phyloP scores from a whole-genome alignment of 2,888 invertebrate species.

The Euzophera pinguis region DNA sequence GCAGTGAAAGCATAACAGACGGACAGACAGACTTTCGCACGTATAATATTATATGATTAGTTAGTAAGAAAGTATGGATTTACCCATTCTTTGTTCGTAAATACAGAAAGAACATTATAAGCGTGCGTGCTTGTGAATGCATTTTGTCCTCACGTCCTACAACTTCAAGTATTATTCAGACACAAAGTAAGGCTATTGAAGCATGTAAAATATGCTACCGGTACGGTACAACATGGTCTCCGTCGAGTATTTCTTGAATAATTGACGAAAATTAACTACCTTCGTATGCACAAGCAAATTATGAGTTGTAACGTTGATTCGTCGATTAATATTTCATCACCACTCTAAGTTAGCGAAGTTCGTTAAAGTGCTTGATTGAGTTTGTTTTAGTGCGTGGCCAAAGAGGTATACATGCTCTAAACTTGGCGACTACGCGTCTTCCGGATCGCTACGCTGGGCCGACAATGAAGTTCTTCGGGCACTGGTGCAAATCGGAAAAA shows the following conservation, averaged over 20 bases:
- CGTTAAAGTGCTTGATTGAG: constrained; percentile 68
- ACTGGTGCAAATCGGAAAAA: no score
- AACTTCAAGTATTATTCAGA: constrained; percentile 30
- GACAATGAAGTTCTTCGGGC: no score
- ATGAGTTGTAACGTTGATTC: constrained; percentile 56
- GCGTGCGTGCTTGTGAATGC: constrained; percentile 65
- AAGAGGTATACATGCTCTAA: no score
- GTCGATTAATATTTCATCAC: constrained; percentile 70
- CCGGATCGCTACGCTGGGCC: no score
- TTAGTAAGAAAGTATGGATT: no score
- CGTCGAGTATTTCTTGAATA: constrained; percentile 22
- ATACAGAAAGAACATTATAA: constrained; percentile 24
- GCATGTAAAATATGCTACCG: constrained; percentile 19
- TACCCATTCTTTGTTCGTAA: not conserved
- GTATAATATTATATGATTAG: no score
- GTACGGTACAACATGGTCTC: constrained; percentile 7
- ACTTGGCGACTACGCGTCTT: no score
- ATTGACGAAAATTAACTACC: constrained; percentile 26
- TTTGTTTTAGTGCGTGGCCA: constrained; percentile 24
- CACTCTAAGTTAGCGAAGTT: constrained; percentile 73
- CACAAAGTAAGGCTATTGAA: constrained; percentile 21
- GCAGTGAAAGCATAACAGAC: no score
- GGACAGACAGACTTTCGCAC: no score
- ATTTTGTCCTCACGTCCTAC: constrained; percentile 49
- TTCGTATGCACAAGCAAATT: constrained; percentile 43